These are phyloP conservation scores for Struthio camelus DNA, from an alignment of 2,113 vertebrate species.

Conservation along the genomic window DNA sequence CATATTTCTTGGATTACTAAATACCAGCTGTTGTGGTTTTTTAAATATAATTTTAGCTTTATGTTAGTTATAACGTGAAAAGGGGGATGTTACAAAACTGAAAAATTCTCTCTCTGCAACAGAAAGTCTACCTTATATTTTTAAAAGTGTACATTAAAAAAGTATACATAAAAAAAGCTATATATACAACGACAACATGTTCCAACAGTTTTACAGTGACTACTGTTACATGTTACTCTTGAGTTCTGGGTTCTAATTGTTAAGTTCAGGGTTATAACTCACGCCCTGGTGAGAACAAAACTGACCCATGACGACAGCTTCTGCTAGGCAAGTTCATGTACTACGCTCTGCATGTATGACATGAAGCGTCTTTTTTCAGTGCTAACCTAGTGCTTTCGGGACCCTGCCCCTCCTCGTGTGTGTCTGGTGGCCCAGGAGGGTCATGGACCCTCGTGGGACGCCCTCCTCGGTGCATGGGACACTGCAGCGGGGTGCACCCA, in stretches of 20 bases:
- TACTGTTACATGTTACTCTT: neutral
- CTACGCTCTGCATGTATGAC: rapidly evolving
- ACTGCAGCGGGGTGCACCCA: neutral
- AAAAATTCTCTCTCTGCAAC: neutral
- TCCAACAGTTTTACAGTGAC: neutral
- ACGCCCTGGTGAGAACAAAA: neutral
- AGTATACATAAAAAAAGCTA: neutral
- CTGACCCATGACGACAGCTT: neutral
- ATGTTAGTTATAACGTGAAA: neutral
- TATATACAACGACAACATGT: neutral
- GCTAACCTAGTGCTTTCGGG: neutral
- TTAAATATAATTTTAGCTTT: neutral
- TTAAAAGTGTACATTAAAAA: neutral
- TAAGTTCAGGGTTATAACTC: neutral
- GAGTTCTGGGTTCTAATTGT: neutral
- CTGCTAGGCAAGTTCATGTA: neutral
- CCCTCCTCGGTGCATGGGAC: too few species aligned
- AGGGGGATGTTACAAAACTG: neutral
- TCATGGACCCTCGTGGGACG: too few species aligned
- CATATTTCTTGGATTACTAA: neutral
- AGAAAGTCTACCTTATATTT: neutral
- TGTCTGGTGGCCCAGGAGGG: neutral
- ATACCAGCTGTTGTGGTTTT: neutral
- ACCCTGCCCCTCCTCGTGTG: neutral
- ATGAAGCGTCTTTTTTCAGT: neutral